Evolutionary conservation across 2,888 invertebrate genomes (phyloP).

Genomic region (Limnephilus rhombicus): DNA sequence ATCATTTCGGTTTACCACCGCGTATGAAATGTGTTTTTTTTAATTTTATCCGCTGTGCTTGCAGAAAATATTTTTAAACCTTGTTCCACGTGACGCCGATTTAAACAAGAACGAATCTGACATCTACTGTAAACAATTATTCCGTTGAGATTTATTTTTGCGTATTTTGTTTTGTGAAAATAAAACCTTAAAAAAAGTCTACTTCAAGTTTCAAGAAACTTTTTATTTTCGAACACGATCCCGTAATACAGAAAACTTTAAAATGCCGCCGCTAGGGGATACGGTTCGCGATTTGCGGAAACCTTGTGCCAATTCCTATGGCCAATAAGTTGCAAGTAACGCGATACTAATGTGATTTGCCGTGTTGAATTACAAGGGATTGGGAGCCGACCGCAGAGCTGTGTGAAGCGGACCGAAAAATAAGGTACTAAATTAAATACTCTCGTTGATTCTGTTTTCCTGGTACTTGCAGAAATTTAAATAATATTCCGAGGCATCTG

Average conservation of each 20-base stretch:
- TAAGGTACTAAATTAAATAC: neutral
- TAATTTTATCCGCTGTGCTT: too few species aligned
- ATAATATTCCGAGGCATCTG: neutral
- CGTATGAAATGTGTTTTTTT: neutral
- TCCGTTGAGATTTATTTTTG: too few species aligned
- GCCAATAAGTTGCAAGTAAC: conserved; percentile 33
- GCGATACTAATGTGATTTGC: conserved; percentile 38
- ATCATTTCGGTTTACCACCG: neutral
- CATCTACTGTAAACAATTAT: too few species aligned
- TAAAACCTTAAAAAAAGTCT: neutral
- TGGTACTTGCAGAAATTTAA: neutral
- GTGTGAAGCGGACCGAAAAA: neutral
- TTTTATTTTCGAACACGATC: conserved; percentile 12
- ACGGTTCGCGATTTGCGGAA: conserved; percentile 15
- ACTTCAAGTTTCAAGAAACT: neutral
- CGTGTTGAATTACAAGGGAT: conserved; percentile 33
- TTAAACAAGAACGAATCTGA: too few species aligned
- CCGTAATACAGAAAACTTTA: conserved; percentile 24
- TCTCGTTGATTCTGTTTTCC: neutral
- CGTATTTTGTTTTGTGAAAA: too few species aligned
- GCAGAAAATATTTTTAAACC: too few species aligned
- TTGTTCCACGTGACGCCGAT: too few species aligned
- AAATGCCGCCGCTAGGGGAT: conserved; percentile 25
- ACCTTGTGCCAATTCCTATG: conserved; percentile 41
- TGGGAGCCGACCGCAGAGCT: conserved; percentile 16